Percentiles rank a stretch among this genome's conserved stretches.
Evolutionary conservation across 2,113 vertebrate species (phyloP).

Genomic region (Hippocampus comes): DNA sequence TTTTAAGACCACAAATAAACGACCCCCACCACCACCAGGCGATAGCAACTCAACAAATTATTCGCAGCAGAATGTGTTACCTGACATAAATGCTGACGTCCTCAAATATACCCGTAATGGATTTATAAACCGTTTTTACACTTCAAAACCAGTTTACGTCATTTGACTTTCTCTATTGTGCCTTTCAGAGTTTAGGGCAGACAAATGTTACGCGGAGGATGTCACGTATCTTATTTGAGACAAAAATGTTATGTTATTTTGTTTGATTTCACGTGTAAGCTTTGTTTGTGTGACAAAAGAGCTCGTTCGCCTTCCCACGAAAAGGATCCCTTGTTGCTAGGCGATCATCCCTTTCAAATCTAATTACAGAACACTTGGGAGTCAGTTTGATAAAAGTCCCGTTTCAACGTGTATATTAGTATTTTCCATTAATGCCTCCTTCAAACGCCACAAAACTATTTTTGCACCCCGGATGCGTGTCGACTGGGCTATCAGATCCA

Average conservation of each 20-base stretch:
- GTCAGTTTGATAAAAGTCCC: neutral
- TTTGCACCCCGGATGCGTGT: neutral
- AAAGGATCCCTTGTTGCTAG: neutral
- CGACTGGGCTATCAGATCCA: neutral
- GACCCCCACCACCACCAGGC: too few species aligned
- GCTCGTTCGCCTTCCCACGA: neutral
- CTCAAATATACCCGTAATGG: neutral
- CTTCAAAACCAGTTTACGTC: neutral
- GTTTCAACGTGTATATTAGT: neutral
- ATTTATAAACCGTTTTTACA: neutral
- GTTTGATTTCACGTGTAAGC: neutral
- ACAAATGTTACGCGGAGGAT: neutral
- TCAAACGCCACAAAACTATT: neutral
- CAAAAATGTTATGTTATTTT: neutral
- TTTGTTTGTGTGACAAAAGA: neutral
- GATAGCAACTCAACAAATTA: too few species aligned
- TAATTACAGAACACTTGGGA: neutral
- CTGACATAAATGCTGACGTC: neutral
- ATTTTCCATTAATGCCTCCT: neutral
- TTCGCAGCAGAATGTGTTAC: too few species aligned
- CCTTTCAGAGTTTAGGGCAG: neutral
- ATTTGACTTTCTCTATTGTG: neutral
- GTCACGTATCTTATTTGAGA: neutral
- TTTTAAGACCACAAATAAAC: too few species aligned
- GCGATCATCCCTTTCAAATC: neutral